Conservation (phyloP, 2,888 invertebrate species). For the Drosophila hamatofila region DNA sequence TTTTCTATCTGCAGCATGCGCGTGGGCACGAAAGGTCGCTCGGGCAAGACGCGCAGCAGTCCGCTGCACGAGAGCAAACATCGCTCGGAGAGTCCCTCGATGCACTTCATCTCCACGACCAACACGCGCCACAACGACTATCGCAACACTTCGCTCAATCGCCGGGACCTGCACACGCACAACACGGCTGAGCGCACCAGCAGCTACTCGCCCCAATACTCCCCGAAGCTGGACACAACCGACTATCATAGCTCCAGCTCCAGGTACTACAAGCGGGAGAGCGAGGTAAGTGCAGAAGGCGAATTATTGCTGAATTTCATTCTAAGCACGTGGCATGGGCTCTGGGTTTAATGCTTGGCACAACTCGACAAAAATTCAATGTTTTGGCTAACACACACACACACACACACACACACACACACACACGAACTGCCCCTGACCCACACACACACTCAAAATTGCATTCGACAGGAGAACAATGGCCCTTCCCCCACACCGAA, state of each 20-base stretch:
- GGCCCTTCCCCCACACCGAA: slow-evolving; percentile 66
- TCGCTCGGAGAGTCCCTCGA: slow-evolving; percentile 85
- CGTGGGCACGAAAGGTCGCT: slow-evolving; percentile 90
- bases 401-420: slow-evolving; percentile 27
- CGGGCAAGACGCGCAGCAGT: slow-evolving; percentile 86
- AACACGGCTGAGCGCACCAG: slow-evolving; percentile 77
- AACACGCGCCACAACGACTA: slow-evolving; percentile 84
- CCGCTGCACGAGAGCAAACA: slow-evolving; percentile 87
- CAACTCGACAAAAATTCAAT: slow-evolving; percentile 65
- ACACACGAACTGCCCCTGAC: slow-evolving; percentile 34
- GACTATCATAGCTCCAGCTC: slow-evolving; percentile 83
- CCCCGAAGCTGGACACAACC: slow-evolving; percentile 83
- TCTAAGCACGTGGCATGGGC: slow-evolving; percentile 49
- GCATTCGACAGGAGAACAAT: slow-evolving; percentile 80
- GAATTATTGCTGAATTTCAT: slow-evolving; percentile 7
- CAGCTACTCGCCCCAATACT: slow-evolving; percentile 85
- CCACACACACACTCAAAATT: slow-evolving; percentile 55
- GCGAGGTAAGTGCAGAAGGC: slow-evolving; percentile 80
- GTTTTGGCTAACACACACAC: slow-evolving; percentile 63
- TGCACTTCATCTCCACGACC: slow-evolving; percentile 84
- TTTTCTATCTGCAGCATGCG: slow-evolving; percentile 86
- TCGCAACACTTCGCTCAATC: slow-evolving; percentile 77
- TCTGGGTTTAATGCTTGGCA: slow-evolving; percentile 49
- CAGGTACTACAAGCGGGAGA: slow-evolving; percentile 84
- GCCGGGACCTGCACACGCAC: slow-evolving; percentile 75